Base-by-base conservation (phyloP, 2,113 vertebrate species). In the Dryoscopus gambensis region DNA sequence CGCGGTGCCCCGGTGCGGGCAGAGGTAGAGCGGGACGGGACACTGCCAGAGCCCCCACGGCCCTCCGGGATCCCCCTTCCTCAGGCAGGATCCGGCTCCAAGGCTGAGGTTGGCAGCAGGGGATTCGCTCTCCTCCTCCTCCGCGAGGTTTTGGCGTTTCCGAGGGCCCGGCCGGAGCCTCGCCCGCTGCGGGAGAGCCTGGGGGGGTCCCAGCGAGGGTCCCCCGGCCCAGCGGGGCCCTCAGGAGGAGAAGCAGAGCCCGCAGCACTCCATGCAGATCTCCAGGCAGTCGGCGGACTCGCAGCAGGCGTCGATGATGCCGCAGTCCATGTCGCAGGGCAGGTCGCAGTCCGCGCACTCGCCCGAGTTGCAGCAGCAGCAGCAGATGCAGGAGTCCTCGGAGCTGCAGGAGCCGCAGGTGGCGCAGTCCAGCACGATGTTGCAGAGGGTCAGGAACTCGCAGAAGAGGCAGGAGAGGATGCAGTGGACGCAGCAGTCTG, bases 211-310 rank as follows among this genome's bases (percentile, higher is more conserved):
- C 35, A 0, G 8, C 5, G 2, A 22, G 1, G 35, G 5, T 49
- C 9, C 44, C 50, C 68, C 11, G 0, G 1, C 9, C 4, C 3
- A 1, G 13, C 1, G 17, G 4, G 2, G 49, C 44, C 5, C 96
- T 99, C 98, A 99, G 96, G 99, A 99, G 95, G 99, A 99, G 98
- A 99, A 99, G 98, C 99, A 99, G 87, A 99, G 99, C 69, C 99
- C 99, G 13, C 99, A 99, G 98, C 99, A 99, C 98, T 99, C 99
- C 99, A 99, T 99, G 97, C 99, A 99, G 98, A 99, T 99, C 98
- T 99, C 99, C 94, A 99, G 98, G 98, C 99, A 99, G 98, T 99
- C 99, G 6, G 99, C 99, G 0, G 99, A 99, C 98, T 99, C 99
- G 76, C 99, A 99, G 98, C 99, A 99, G 91, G 99, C 99, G 56